These are phyloP conservation scores for Saccostrea echinata DNA, from an alignment of 1,140 invertebrate species.

Conservation along the genomic window DNA sequence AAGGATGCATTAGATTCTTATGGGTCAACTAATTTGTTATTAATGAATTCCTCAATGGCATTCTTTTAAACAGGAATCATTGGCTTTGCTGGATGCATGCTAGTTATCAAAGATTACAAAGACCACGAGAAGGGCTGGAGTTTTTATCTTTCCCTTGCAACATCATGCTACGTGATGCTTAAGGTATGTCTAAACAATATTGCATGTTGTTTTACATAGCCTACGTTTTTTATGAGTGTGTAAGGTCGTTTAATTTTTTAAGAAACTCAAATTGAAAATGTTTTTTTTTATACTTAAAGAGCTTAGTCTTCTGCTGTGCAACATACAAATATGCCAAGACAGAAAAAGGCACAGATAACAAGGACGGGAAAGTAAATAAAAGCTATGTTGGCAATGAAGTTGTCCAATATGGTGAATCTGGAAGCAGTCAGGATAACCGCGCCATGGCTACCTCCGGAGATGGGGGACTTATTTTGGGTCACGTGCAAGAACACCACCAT, in stretches of 20 bases:
- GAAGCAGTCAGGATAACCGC: not conserved
- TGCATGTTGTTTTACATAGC: too few species aligned
- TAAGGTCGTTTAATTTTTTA: too few species aligned
- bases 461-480: not conserved
- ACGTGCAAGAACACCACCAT: not conserved
- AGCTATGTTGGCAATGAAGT: not conserved
- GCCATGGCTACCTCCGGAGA: not conserved
- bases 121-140: not conserved
- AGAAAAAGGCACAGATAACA: too few species aligned
- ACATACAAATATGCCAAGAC: not conserved
- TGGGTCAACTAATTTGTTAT: too few species aligned
- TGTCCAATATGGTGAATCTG: not conserved
- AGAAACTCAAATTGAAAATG: too few species aligned
- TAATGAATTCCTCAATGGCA: too few species aligned
- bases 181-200: not conserved
- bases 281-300: not conserved
- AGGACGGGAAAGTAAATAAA: not conserved
- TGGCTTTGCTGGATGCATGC: not conserved
- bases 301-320: not conserved
- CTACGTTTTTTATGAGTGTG: too few species aligned
- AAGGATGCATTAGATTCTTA: too few species aligned
- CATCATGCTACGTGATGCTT: conserved; percentile 1
- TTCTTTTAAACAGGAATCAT: not conserved
- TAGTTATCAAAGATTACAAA: not conserved
- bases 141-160: not conserved